Conservation (phyloP, 2,888 invertebrate genomes). For the Idaea straminata region DNA sequence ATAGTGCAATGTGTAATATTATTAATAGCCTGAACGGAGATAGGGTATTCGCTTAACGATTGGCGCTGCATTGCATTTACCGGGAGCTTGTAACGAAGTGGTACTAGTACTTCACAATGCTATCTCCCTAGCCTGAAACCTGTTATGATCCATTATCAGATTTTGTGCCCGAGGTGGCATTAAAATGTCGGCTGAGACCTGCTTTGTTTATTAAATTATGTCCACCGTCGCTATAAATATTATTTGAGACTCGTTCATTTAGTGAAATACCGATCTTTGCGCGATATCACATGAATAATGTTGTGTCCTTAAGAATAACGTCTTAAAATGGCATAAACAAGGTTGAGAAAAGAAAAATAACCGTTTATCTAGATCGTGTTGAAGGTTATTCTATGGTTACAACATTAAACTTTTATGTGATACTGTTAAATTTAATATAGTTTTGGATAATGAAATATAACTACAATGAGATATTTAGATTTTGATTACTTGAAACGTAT, state of each 20-base stretch:
- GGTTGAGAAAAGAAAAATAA: constrained; percentile 54
- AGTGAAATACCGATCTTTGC: constrained; percentile 72
- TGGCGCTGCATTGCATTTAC: constrained; percentile 58
- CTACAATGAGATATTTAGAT: not conserved
- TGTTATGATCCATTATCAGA: constrained; percentile 78
- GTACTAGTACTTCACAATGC: constrained; percentile 74
- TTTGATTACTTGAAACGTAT: not conserved
- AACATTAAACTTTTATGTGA: constrained; percentile 23
- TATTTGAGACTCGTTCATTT: constrained; percentile 71
- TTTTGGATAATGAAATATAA: not conserved
- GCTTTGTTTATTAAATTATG: constrained; percentile 81
- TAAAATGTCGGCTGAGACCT: constrained; percentile 58
- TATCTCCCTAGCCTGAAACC: constrained; percentile 72
- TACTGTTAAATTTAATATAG: not conserved
- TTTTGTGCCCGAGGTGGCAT: constrained; percentile 74
- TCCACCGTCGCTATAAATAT: constrained; percentile 74
- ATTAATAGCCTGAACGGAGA: constrained; percentile 69
- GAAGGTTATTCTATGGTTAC: constrained; percentile 33
- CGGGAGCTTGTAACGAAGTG: constrained; percentile 73
- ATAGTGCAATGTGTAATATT: constrained; percentile 61
- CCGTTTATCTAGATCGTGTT: constrained; percentile 50
- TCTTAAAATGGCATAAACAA: constrained; percentile 55
- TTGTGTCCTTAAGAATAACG: constrained; percentile 64
- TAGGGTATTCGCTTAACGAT: constrained; percentile 63
- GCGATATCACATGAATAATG: constrained; percentile 74